Base-by-base conservation (phyloP, 64 coral and sea anemone species). In the Orbicella faveolata region DNA sequence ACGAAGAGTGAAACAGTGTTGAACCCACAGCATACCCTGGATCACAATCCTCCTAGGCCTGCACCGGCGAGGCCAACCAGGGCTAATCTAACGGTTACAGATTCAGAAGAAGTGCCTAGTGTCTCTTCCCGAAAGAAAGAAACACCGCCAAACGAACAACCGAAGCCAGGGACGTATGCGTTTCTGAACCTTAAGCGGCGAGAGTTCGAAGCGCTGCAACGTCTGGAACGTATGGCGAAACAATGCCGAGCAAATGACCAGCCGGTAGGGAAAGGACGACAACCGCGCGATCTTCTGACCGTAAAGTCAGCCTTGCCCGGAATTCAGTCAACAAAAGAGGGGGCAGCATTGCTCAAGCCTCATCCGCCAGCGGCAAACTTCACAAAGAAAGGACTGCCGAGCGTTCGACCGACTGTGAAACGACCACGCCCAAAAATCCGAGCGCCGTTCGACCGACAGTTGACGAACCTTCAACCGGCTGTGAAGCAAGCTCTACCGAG, bases 231-330 rank as follows among this genome's bases (percentile, higher is more conserved):
- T 17, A 72, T 41, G 44, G 65, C 37, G 26, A 63, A 63, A 35
- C 59, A 52, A 63, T 20, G 72, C 20, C 63, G 13, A 1, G 23
- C 19, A 51, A 30, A 35, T 1, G 34, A 9, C 12, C 79, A 39
- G 30, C 17, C 79, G 26, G 18, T 35, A 36, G 59, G 9, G 19
- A 36, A 85, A 33, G 82, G 37, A 26, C 30, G 65, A 52, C 23
- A 85, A 23, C 25, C 19, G 15, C 5, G 36, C 20, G 67, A 26
- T 21, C 35, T 67, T 12, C 72, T 85, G 82, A 73, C 82, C 35
- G 65, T 85, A 23, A 72, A 85, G n/a, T 65, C 82, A 85, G 82
- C 64, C 19, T 72, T 85, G 6, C 64, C 82, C n/a, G 14, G 37
- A 26, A 52, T 26, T 68, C 82, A 85, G 39, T 9, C 63, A 21